Percentiles rank a stretch among this genome's conserved stretches.
Evolutionary conservation across 2,113 vertebrate genomes (phyloP).

Genomic region (Alligator mississippiensis): DNA sequence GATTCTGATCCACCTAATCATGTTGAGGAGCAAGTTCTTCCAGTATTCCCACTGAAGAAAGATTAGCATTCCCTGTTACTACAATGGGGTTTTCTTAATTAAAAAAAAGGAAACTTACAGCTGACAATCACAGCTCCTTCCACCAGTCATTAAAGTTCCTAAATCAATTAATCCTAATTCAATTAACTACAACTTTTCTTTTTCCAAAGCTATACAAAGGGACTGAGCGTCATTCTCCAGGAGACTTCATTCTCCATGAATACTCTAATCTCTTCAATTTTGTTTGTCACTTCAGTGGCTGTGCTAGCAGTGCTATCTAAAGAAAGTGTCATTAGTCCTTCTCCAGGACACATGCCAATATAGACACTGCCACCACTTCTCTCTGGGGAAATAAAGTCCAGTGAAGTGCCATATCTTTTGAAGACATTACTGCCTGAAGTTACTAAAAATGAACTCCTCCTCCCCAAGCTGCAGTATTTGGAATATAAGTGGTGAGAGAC

Average conservation of each 20-base stretch:
- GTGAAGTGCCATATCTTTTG: background rate
- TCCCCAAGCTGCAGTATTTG: background rate
- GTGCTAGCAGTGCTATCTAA: background rate
- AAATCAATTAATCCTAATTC: background rate
- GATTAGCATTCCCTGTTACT: background rate
- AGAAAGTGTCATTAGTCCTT: background rate
- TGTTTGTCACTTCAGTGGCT: background rate
- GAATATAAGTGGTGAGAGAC: background rate
- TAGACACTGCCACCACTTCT: rapidly evolving
- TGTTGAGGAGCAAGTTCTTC: background rate
- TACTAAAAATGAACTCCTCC: background rate
- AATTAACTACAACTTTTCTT: no score
- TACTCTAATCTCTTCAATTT: background rate
- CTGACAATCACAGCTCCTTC: background rate
- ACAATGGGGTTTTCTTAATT: background rate
- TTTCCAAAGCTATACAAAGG: background rate
- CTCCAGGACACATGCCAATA: background rate
- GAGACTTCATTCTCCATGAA: background rate
- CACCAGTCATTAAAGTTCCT: background rate
- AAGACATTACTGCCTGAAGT: background rate
- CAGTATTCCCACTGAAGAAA: background rate
- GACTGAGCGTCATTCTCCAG: background rate
- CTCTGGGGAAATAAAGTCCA: background rate
- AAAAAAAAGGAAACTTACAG: background rate
- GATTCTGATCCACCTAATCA: background rate